Evolutionary conservation across 2,113 vertebrate genomes (phyloP), one percentile per base, ranked within the genome.

Genomic region (Rhynchopsitta pachyrhyncha): DNA sequence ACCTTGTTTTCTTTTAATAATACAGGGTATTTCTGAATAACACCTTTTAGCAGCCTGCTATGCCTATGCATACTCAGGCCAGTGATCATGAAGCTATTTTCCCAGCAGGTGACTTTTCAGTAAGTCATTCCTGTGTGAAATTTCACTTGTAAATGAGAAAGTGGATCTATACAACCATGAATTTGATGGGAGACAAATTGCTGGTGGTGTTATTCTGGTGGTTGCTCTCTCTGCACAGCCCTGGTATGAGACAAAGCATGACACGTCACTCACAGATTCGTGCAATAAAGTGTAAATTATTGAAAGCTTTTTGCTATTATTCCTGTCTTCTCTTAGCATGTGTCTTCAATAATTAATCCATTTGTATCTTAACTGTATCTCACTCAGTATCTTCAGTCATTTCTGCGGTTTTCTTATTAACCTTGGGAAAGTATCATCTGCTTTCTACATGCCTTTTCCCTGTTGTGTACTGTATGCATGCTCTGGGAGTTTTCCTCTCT

Each of bases 201-300:
- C 91, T 74, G 52, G 25, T 73, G 84, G 66, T 80, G 17, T 71
- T 88, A 50, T 78, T 71, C 59, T 3, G 2, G 55, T 80, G 35
- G 66, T 37, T 88, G 60, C 20, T 86, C n/a, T 75, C 71, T 39
- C 33, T 63, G 6, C 9, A 16, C 27, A 91, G 69, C 27, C 17
- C 37, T 3, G 5, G 10, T 18, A 68, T 50, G 50, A 92, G 50
- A 93, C 9, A 90, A 95, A 86, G 23, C 20, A 49, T 41, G 42
- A 81, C 67, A 92, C 29, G 78, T 74, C 0, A 0, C 79, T 89
- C 89, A 91, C 4, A 79, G 84, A 92, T 62, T 64, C 53, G 50
- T 92, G 50, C 81, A 86, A 91, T 92, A 68, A 90, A 47, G 64
- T 73, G 46, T 97, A 93, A 96, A 97, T 97, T 97, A 97, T 97